Base-by-base conservation (phyloP, 1,140 invertebrate genomes). In the Cotesia vestalis region DNA sequence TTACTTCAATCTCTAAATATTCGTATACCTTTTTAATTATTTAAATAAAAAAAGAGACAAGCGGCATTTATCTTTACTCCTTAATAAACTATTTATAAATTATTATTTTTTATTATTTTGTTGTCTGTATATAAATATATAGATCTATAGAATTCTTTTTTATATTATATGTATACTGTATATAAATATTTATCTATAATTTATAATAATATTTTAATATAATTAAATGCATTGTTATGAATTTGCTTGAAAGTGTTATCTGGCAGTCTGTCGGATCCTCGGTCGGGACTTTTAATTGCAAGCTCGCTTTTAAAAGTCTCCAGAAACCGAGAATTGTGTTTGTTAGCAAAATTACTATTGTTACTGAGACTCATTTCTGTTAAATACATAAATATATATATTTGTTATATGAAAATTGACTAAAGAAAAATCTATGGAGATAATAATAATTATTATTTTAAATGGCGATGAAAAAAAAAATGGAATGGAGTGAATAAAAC, bases 151-250 rank as follows among this genome's bases (percentile, higher is more conserved):
- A 38, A 46, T 66, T 66, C 38, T 52, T 51, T 61, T 51, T 51
- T 34, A 27, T 9, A 36, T 69, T 61, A 57, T 64, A 57, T 67
- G 36, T 12, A 67, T 73, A 72, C 68, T 71, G 61, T 75, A 75
- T 74, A 76, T 73, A 59, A 75, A 76, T 73, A 20, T 40, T 74
- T 73, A 75, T 75, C 66, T 71, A 76, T 80, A 27, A 27, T 27
- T 27, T 27, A 27, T 27, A 27, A 27, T 27, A 27, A 27, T 27
- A 27, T 27, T 27, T 27, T 27, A 27, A 27, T 27, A 78, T 81
- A 81, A 72, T 79, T 82, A 83, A 83, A 83, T 83, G 82, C 81
- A 83, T 81, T 76, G 73, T 72, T 46, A 84, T 79, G 79, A 82
- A 83, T 81, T 80, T 79, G 77, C 76, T 72, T 75, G 78, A 76